Percentiles rank a stretch among this genome's conserved stretches.
Evolutionary conservation across 2,113 vertebrate genomes (phyloP).

Genomic region (Pycnonotus jocosus): DNA sequence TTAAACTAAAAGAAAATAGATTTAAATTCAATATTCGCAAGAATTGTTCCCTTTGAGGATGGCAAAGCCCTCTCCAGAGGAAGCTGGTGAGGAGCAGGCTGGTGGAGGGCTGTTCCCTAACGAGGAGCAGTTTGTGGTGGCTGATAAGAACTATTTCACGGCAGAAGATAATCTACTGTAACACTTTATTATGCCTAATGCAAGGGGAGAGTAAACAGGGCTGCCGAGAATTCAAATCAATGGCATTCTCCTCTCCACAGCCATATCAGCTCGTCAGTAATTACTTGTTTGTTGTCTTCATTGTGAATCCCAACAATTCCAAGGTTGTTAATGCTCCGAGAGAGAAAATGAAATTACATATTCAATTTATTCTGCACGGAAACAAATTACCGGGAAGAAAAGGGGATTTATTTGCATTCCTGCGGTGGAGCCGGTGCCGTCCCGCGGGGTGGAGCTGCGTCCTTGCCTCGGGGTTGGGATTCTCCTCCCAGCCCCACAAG

Average conservation of each 20-base stretch:
- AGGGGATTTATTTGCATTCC: slow-evolving; percentile 50
- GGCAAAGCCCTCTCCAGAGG: neutral
- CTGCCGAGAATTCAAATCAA: slow-evolving; percentile 62
- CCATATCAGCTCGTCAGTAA: slow-evolving; percentile 57
- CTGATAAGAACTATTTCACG: slow-evolving; percentile 16
- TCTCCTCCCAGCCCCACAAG: rapidly evolving
- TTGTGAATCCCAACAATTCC: slow-evolving; percentile 65
- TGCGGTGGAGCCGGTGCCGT: neutral
- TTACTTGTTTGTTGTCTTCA: slow-evolving; percentile 72
- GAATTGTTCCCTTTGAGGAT: neutral
- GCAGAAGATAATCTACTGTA: slow-evolving; percentile 35
- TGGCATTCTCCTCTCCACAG: slow-evolving; percentile 61
- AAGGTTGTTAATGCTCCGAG: slow-evolving; percentile 64
- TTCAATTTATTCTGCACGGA: slow-evolving; percentile 61
- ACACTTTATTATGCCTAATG: slow-evolving; percentile 64
- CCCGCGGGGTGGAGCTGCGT: neutral
- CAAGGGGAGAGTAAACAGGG: slow-evolving; percentile 58
- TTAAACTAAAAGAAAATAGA: neutral
- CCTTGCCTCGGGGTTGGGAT: rapidly evolving
- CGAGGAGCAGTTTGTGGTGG: neutral
- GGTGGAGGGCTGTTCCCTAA: neutral
- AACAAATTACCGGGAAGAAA: slow-evolving; percentile 62
- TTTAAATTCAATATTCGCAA: too few relatives aligned
- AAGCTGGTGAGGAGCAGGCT: neutral
- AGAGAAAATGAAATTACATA: slow-evolving; percentile 71